phyloP scores from a whole-genome alignment of 2,888 invertebrate species.

The Mimas tiliae region DNA sequence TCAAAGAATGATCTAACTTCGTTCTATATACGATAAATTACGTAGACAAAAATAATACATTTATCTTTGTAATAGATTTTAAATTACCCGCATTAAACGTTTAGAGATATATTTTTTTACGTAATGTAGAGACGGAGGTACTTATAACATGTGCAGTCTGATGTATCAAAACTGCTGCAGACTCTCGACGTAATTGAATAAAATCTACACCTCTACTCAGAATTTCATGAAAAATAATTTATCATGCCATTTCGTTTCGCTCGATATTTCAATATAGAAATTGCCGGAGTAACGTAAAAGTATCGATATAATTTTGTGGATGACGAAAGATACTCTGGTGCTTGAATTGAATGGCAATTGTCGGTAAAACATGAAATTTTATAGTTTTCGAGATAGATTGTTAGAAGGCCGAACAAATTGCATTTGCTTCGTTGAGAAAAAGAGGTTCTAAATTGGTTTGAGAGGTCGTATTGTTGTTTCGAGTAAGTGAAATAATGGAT shows the following conservation, averaged over 20 bases:
- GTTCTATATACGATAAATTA: no score
- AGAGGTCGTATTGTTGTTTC: not conserved
- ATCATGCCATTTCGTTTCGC: slow-evolving; percentile 12
- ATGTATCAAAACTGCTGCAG: slow-evolving; percentile 1
- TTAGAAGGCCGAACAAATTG: slow-evolving; percentile 18
- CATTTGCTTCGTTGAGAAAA: not conserved
- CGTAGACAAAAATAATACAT: no score
- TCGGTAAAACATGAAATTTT: slow-evolving; percentile 18
- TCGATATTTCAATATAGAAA: slow-evolving; percentile 21
- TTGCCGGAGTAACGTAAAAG: slow-evolving; percentile 18
- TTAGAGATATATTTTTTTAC: not conserved
- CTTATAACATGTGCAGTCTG: not conserved
- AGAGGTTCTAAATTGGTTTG: not conserved
- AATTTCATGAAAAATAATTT: slow-evolving; percentile 9
- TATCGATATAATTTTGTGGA: slow-evolving; percentile 1
- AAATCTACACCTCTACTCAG: not conserved
- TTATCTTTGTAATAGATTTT: not conserved
- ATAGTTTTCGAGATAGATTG: slow-evolving; percentile 13
- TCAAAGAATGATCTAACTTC: no score
- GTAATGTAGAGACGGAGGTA: not conserved
- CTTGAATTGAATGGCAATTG: slow-evolving; percentile 11
- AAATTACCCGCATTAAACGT: not conserved
- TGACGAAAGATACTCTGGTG: slow-evolving; percentile 10
- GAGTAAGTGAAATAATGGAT: not conserved
- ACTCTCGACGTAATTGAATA: slow-evolving; percentile 1